Evolutionary conservation across 2,797 vertebrate genomes (phyloP), one percentile per base, ranked within the genome.

Genomic region (Channa striata): DNA sequence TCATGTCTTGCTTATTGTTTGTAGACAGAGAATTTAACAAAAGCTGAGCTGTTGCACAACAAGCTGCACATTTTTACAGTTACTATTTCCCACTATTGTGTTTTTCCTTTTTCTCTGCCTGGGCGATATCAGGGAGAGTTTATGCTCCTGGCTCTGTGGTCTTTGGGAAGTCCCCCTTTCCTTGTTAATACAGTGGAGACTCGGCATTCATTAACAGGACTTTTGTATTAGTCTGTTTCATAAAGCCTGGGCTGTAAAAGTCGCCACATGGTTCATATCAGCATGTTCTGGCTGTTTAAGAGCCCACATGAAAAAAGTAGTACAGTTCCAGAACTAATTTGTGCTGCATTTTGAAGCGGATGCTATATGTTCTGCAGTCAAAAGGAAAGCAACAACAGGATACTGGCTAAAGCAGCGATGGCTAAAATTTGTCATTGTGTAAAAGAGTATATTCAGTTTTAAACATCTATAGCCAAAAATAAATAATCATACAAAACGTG

Each of bases 231-330:
- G 46, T 57, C 20, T 68, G 53, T 71, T 74, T 81, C 53, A 64
- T 43, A 72, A 72, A 68, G 51, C 34, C 52, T 2, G 47, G 20
- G 40, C 46, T 56, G 61, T 37, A 74, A 80, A 77, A 50, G 11
- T 23, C 47, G 48, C 36, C 83, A 79, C 59, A 60, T 85, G 75
- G 77, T 72, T 79, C 50, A 49, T 68, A 77, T 76, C 68, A 68
- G 59, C 10, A 0, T 42, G 44, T 33, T 33, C 59, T 70, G 60
- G 30, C 60, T 58, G 46, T 40, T 58, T 37, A 4, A 44, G 23
- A 56, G n/a, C 64, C 21, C 6, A 71, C 54, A 54, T 74, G 63
- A 69, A 71, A 68, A 57, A 30, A 11, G 16, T 13, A 33, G 67
- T 58, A 59, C 21, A 36, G 53, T 52, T 52, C 42, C 47, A 36